Evolutionary conservation across 2,113 vertebrate species (phyloP).

Genomic region (Girardinichthys multiradiatus): DNA sequence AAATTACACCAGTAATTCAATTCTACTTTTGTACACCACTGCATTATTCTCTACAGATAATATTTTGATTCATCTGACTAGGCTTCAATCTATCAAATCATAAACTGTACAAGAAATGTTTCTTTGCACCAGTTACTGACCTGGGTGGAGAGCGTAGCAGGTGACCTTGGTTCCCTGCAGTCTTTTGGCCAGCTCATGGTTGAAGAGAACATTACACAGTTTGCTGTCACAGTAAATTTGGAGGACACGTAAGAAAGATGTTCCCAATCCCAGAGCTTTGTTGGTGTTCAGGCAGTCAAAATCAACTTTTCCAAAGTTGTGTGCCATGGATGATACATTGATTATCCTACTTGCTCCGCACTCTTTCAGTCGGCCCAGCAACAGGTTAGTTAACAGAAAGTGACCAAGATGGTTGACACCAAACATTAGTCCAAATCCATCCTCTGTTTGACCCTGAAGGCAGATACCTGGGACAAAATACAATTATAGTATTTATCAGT

Average conservation of each 20-base stretch:
- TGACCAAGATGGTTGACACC: slow-evolving; percentile 93
- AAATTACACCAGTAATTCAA: too few relatives aligned
- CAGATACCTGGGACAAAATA: slow-evolving; percentile 58
- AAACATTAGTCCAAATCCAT: slow-evolving; percentile 79
- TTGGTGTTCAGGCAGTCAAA: slow-evolving; percentile 77
- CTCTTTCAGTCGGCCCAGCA: slow-evolving; percentile 85
- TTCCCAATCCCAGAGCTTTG: slow-evolving; percentile 74
- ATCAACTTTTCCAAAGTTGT: slow-evolving; percentile 78
- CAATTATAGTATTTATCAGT: neutral
- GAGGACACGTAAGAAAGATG: slow-evolving; percentile 31
- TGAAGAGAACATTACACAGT: slow-evolving; percentile 89
- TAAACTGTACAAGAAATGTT: neutral
- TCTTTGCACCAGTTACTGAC: slow-evolving; percentile 66
- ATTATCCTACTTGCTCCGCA: slow-evolving; percentile 85
- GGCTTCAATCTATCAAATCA: neutral
- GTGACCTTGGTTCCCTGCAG: slow-evolving; percentile 86
- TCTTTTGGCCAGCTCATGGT: slow-evolving; percentile 84
- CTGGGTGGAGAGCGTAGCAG: slow-evolving; percentile 91
- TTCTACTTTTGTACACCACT: too few relatives aligned
- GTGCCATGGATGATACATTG: slow-evolving; percentile 76
- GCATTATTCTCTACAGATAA: too few relatives aligned
- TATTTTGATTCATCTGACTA: too few relatives aligned
- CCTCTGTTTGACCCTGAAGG: slow-evolving; percentile 76
- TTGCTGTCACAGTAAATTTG: slow-evolving; percentile 90
- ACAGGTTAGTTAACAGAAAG: slow-evolving; percentile 89